phyloP scores from a whole-genome alignment of 2,113 vertebrate species.

The Dipodomys spectabilis region DNA sequence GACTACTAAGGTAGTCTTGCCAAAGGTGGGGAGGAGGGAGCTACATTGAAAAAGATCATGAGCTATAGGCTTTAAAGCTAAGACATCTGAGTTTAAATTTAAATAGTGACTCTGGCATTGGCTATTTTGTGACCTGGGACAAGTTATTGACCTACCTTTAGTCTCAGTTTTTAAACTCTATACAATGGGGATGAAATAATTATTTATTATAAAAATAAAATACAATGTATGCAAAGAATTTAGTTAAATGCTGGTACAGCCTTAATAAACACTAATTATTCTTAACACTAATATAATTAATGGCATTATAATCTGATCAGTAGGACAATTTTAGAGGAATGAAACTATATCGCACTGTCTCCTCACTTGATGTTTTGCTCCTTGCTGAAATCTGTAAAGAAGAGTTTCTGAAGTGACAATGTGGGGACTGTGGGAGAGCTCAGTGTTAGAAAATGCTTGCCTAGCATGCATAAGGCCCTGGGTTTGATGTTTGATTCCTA shows the following conservation, averaged over 20 bases:
- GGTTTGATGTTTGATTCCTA: background rate
- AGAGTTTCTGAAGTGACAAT: conserved; percentile 4
- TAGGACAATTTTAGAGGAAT: conserved; percentile 10
- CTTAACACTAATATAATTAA: background rate
- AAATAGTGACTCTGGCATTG: conserved; percentile 3
- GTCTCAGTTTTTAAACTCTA: background rate
- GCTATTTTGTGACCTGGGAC: background rate
- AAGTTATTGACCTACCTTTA: background rate
- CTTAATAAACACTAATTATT: background rate
- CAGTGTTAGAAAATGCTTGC: background rate
- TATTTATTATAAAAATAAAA: conserved; percentile 19
- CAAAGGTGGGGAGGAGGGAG: background rate
- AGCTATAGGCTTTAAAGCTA: background rate
- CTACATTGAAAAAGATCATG: background rate
- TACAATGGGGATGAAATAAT: conserved; percentile 40
- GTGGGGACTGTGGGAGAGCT: background rate
- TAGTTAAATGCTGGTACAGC: background rate
- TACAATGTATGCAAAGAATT: background rate
- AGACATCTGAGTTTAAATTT: background rate
- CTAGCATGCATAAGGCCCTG: background rate
- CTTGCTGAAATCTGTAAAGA: background rate
- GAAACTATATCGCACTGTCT: background rate
- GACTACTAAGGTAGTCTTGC: background rate
- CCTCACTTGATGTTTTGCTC: background rate
- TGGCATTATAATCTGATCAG: background rate